Evolutionary conservation across 2,797 vertebrate species (phyloP).

Genomic region (Amniataba percoides): DNA sequence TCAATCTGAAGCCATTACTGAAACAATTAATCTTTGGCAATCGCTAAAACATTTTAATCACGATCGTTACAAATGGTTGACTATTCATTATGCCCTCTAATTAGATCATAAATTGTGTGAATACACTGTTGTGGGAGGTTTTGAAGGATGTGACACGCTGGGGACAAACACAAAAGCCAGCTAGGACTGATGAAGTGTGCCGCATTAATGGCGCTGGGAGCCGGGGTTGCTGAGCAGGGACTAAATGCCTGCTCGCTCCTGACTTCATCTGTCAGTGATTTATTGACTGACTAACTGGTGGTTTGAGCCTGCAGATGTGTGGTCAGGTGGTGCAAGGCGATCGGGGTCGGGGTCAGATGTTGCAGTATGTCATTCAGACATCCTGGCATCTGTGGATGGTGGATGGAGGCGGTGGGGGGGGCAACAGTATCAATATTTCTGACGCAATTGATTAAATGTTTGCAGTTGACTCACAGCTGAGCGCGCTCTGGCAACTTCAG

Average conservation of each 20-base stretch:
- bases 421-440: conserved; percentile 30
- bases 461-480: conserved; percentile 5
- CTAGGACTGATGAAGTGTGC: conserved; percentile 57
- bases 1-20: conserved; percentile 78
- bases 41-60: conserved; percentile 83
- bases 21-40: conserved; percentile 81
- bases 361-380: conserved; percentile 45
- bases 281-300: conserved; percentile 50
- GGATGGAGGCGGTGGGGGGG: neutral
- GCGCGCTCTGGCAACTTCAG: conserved; percentile 13
- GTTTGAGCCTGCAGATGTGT: conserved; percentile 28
- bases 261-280: conserved; percentile 60
- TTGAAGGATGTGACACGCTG: conserved; percentile 70
- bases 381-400: neutral
- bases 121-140: conserved; percentile 70
- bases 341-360: conserved; percentile 52
- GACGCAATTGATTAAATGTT: conserved; percentile 52
- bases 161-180: conserved; percentile 67
- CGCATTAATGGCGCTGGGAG: conserved; percentile 47
- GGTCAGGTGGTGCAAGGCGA: conserved; percentile 39
- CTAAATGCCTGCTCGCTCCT: conserved; percentile 37
- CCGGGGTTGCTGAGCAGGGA: conserved; percentile 44
- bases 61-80: conserved; percentile 81
- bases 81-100: conserved; percentile 82
- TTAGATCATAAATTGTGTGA: conserved; percentile 83